Evolutionary conservation across 1,140 invertebrate genomes (phyloP), one percentile per base, ranked within the genome.

Genomic region (Drosophila repleta): DNA sequence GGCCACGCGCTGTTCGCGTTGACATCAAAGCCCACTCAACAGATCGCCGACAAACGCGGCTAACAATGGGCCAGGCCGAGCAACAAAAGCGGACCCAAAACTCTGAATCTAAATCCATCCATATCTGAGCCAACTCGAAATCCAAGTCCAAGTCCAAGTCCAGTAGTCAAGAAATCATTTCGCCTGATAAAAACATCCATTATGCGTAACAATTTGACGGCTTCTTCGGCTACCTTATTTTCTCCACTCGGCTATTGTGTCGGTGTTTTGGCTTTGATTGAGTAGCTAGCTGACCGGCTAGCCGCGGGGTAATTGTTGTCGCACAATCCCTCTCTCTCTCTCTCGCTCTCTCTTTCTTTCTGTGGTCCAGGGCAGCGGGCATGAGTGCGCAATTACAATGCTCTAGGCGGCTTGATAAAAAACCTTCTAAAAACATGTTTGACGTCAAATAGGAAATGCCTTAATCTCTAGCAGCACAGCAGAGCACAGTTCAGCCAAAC

Each of bases 131-230:
- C 79, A 82, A 88, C 76, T 82, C 83, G 0, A 6, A 57, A 18
- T 43, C n/a, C 24, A 48, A 62, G 26, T 24, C 37, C 8, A 29
- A 39, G 41, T 8, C 37, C 79, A 82, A 88, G 79, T 82, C 83
- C 83, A 87, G 83, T 88, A 88, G 83, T 82, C 83, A 78, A 81
- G 70, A 87, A 87, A 87, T 78, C 83, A 88, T 79, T 87, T 82
- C 49, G 79, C 51, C 83, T 79, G 84, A 88, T 88, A 88, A 88
- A 88, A 88, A 88, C 79, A 88, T 88, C 83, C 83, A 88, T 88
- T 88, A 88, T 88, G 83, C 76, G 83, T 88, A 88, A 88, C 83
- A 88, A 88, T 88, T 88, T 88, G 83, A 88, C 83, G 83, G 83
- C 83, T 88, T 82, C 83, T 88, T 88, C 83, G 83, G 83, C 83